Base-by-base conservation (phyloP, 2,113 vertebrate genomes). In the Dasyurus viverrinus region DNA sequence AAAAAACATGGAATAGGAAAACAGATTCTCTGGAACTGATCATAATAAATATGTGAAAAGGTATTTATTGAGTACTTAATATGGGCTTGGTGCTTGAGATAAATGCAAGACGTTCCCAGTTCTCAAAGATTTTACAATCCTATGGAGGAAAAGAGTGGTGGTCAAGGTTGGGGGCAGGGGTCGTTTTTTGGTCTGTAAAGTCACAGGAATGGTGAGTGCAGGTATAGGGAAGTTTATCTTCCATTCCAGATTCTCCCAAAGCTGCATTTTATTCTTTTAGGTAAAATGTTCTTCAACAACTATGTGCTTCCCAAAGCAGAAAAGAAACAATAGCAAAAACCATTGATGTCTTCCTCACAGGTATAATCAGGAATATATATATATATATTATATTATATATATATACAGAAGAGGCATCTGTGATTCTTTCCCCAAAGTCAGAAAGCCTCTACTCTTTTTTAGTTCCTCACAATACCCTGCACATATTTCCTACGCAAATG, bases 251-350 rank as follows among this genome's bases (percentile, higher is more conserved):
- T 84, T 50, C 57, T 89, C 84, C 91, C 30, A 94, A 53, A 22
- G 0, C 36, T 96, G 7, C 1, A 54, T 24, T 25, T 30, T 90
- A 6, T 68, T 9, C 68, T 92, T 60, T 89, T 30, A 3, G 55
- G 24, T 7, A 92, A 55, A 1, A 30, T 89, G n/a, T 27, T 89
- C 14, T 48, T 53, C 48, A 22, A n/a, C n/a, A 92, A 92, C 22
- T 30, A 84, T 22, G 2, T 84, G 7, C n/a, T 14, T 90, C 3
- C 47, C 10, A 91, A 26, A 46, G 92, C 5, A 16, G 92, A 42
- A 95, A 76, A 92, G 9, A 55, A 95, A 84, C 19, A n/a, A 5
- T 11, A 52, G 14, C 22, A 97, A 92, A 54, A 90, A n/a, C 47
- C 9, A 90, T 30, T 8, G 0, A 10, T 54, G 8, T 9, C 22